A percentile compares a stretch with the other conserved stretches of the same genome.
Conservation (phyloP, 1,140 invertebrate species). For the Cydia fagiglandana region DNA sequence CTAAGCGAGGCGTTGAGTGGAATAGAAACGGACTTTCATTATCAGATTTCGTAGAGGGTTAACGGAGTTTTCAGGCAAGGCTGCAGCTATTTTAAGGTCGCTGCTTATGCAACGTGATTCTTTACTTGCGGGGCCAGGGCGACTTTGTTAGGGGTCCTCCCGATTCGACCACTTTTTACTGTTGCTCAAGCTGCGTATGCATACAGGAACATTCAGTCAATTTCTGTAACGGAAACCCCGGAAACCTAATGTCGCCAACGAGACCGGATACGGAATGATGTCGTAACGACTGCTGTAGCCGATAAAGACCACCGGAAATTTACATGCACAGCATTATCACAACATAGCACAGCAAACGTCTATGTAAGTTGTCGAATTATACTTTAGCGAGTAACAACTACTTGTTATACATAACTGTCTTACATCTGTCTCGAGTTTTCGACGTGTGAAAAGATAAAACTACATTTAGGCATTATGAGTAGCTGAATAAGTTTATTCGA, state of each 20-base stretch:
- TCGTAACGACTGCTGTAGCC: conserved; percentile 3
- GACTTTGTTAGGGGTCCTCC: not conserved
- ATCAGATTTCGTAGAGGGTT: not conserved
- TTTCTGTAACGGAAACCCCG: not conserved
- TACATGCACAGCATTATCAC: conserved; percentile 15
- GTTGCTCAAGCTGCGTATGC: not conserved
- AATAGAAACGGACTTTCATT: conserved; percentile 15
- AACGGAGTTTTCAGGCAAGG: not conserved
- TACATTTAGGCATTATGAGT: too few relatives aligned
- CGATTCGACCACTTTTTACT: not conserved
- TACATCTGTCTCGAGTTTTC: not conserved
- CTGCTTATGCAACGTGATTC: not conserved
- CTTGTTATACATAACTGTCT: too few relatives aligned
- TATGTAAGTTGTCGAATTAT: too few relatives aligned
- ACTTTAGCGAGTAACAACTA: too few relatives aligned
- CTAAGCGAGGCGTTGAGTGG: conserved; percentile 5
- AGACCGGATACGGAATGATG: not conserved
- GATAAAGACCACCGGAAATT: conserved; percentile 20
- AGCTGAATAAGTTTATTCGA: not conserved
- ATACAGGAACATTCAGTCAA: not conserved
- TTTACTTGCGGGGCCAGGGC: not conserved
- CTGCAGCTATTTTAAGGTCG: not conserved
- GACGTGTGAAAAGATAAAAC: not conserved
- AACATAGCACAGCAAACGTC: not conserved
- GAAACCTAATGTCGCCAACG: not conserved